Evolutionary conservation across 2,113 vertebrate species (phyloP).

Genomic region (Proterorhinus semilunaris): DNA sequence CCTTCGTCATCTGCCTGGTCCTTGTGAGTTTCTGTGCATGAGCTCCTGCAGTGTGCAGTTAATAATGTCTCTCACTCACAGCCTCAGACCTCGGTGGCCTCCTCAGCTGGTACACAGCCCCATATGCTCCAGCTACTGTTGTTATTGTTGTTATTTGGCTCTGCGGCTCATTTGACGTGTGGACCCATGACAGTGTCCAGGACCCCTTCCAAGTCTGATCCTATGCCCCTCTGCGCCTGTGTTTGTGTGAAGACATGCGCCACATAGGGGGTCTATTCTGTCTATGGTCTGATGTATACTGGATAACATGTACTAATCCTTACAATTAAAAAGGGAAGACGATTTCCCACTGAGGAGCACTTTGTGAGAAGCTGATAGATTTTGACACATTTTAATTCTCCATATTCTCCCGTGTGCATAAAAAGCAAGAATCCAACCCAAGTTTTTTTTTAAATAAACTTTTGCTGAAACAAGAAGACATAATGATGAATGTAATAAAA

Average conservation of each 20-base stretch:
- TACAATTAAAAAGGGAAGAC: background rate
- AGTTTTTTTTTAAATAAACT: too few species aligned
- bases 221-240: conserved; percentile 34
- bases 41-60: conserved; percentile 51
- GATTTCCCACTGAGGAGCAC: conserved; percentile 1
- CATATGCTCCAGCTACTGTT: conserved; percentile 75
- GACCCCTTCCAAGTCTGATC: conserved; percentile 65
- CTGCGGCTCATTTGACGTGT: conserved; percentile 69
- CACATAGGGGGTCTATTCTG: background rate
- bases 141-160: conserved; percentile 74
- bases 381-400: background rate
- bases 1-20: background rate
- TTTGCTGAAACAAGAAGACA: too few species aligned
- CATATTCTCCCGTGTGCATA: too few species aligned
- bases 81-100: conserved; percentile 62
- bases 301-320: background rate
- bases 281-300: background rate
- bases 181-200: conserved; percentile 73
- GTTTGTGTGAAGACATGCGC: conserved; percentile 19
- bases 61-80: conserved; percentile 42
- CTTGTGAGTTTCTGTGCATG: conserved; percentile 23
- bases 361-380: conserved; percentile 10
- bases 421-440: too few species aligned
- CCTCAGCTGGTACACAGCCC: conserved; percentile 69
- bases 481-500: too few species aligned